Percentiles rank a stretch among this genome's conserved stretches.
These are phyloP conservation scores for Arge pagana DNA, from an alignment of 2,888 invertebrate genomes.

Conservation along the genomic window DNA sequence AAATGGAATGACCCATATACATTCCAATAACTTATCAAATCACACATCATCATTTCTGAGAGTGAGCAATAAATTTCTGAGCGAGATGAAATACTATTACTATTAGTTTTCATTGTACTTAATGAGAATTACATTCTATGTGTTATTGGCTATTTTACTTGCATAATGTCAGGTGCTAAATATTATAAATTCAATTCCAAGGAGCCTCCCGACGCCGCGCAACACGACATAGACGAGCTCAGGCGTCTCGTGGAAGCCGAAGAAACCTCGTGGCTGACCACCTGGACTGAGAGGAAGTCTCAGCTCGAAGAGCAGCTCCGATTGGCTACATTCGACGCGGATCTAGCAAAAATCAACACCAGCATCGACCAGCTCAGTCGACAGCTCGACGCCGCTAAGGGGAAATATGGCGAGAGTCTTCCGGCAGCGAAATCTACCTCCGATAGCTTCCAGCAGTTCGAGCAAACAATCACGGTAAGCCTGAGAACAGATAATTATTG, in stretches of 20 bases:
- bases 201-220: conserved; percentile 70
- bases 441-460: conserved; percentile 74
- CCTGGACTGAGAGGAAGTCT: conserved; percentile 64
- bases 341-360: conserved; percentile 71
- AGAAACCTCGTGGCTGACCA: conserved; percentile 67
- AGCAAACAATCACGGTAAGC: conserved; percentile 77
- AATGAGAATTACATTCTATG: too few relatives aligned
- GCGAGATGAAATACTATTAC: too few relatives aligned
- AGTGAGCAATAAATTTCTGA: too few relatives aligned
- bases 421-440: conserved; percentile 72
- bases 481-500: too few relatives aligned
- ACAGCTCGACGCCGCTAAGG: conserved; percentile 68
- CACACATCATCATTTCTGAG: too few relatives aligned
- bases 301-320: conserved; percentile 68
- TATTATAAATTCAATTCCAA: too few relatives aligned
- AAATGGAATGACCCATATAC: too few relatives aligned
- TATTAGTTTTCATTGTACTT: too few relatives aligned
- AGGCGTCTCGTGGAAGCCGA: conserved; percentile 66
- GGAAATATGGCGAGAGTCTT: conserved; percentile 74
- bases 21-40: too few relatives aligned
- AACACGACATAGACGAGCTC: conserved; percentile 72
- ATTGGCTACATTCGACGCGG: conserved; percentile 70
- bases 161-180: too few relatives aligned
- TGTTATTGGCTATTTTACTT: too few relatives aligned
- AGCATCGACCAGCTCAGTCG: conserved; percentile 70